These are phyloP conservation scores for Anthoscopus minutus DNA, from an alignment of 2,113 vertebrate genomes.

Conservation along the genomic window DNA sequence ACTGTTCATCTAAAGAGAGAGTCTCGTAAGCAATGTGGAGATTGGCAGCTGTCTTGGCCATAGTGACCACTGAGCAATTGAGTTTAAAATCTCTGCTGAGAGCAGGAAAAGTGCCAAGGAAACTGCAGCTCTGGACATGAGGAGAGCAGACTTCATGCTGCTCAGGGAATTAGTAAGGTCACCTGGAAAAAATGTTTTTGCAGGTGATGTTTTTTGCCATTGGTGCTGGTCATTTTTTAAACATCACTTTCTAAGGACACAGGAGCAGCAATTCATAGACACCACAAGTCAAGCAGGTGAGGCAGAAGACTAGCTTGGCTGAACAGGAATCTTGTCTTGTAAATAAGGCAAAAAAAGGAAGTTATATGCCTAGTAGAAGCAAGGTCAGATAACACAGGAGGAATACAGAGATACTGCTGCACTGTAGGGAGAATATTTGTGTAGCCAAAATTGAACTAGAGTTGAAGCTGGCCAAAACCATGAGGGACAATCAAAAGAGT, in stretches of 20 bases:
- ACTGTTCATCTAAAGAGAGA: background rate
- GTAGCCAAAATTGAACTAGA: rapidly evolving
- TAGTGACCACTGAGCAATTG: background rate
- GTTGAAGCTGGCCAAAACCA: rapidly evolving
- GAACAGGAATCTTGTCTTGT: background rate
- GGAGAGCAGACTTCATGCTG: background rate
- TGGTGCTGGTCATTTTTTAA: background rate
- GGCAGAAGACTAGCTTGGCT: background rate
- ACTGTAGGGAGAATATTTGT: background rate
- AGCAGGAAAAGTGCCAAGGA: background rate
- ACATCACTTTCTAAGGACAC: background rate
- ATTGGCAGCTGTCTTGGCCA: background rate
- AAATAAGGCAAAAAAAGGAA: background rate
- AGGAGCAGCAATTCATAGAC: background rate
- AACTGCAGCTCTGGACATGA: no score
- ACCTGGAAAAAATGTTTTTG: background rate
- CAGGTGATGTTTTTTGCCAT: no score
- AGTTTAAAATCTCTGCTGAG: background rate
- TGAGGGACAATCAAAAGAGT: background rate
- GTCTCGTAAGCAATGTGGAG: background rate
- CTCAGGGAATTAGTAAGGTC: background rate
- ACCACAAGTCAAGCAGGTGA: background rate
- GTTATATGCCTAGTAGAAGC: background rate
- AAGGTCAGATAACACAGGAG: background rate
- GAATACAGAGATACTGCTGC: background rate